Conservation (phyloP, 35 echinoderm and acorn worm species). For the Lytechinus variegatus region DNA sequence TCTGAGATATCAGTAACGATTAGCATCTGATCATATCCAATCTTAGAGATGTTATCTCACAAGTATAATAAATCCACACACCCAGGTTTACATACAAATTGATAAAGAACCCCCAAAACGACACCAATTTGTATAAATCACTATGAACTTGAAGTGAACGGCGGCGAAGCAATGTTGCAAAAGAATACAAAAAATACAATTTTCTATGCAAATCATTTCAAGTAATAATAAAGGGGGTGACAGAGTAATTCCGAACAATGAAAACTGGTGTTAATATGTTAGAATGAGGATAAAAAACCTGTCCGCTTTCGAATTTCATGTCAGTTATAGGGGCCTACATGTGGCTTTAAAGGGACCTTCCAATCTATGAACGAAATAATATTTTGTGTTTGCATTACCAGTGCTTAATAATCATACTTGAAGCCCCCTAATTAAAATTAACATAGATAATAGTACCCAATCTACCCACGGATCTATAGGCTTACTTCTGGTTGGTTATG, state of each 20-base stretch:
- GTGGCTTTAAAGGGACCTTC: too few species aligned
- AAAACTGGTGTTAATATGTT: too few species aligned
- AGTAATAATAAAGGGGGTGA: not conserved
- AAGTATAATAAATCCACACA: not conserved
- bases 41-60: not conserved
- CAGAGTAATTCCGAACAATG: not conserved
- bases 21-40: not conserved
- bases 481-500: too few species aligned
- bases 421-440: too few species aligned
- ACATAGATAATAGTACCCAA: too few species aligned
- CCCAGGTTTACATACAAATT: not conserved
- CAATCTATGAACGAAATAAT: too few species aligned
- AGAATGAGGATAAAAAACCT: too few species aligned
- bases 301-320: too few species aligned
- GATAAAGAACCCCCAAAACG: not conserved
- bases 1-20: not conserved
- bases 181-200: not conserved
- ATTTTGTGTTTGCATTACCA: too few species aligned
- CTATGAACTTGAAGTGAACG: not conserved
- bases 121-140: slow-evolving; percentile 3
- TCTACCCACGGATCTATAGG: too few species aligned
- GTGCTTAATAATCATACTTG: too few species aligned
- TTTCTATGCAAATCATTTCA: not conserved
- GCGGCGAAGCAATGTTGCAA: not conserved
- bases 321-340: too few species aligned